phyloP scores from a whole-genome alignment of 2,113 vertebrate species.

The Ciconia boyciana region DNA sequence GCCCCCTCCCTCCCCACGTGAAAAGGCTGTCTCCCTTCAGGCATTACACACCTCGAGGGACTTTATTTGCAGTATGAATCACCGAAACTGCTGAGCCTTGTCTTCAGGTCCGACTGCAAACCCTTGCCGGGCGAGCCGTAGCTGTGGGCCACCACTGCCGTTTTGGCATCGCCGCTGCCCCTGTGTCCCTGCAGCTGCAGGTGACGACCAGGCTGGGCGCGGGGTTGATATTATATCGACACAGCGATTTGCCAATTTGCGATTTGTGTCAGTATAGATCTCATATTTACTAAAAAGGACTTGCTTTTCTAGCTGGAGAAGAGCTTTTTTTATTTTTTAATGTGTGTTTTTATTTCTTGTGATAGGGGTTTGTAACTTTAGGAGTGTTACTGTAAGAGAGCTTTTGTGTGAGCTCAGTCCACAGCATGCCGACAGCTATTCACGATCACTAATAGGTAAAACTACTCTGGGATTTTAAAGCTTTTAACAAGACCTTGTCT shows the following conservation, averaged over 20 bases:
- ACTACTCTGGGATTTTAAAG: background rate
- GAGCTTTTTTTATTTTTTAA: background rate
- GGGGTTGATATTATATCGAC: fast-evolving
- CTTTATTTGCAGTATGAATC: fast-evolving
- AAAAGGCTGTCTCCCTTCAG: background rate
- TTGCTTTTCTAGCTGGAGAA: background rate
- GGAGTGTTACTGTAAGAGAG: background rate
- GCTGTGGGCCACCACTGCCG: background rate
- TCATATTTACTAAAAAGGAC: background rate
- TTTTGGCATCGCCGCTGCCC: background rate
- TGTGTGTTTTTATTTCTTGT: background rate
- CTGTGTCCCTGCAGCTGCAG: background rate
- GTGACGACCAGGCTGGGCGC: fast-evolving
- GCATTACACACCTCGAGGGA: fast-evolving
- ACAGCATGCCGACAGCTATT: slow-evolving; percentile 35
- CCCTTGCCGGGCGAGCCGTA: fast-evolving
- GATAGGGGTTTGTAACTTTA: slow-evolving; percentile 18
- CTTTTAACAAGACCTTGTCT: slow-evolving; percentile 66
- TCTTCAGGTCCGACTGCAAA: background rate
- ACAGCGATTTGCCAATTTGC: fast-evolving
- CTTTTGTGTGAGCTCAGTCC: slow-evolving; percentile 12
- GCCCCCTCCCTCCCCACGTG: background rate
- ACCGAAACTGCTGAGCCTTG: background rate
- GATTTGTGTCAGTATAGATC: background rate
- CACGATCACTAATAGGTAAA: slow-evolving; percentile 21